phyloP scores from a whole-genome alignment of 2,888 invertebrate species.

The Crossocerus cetratus region DNA sequence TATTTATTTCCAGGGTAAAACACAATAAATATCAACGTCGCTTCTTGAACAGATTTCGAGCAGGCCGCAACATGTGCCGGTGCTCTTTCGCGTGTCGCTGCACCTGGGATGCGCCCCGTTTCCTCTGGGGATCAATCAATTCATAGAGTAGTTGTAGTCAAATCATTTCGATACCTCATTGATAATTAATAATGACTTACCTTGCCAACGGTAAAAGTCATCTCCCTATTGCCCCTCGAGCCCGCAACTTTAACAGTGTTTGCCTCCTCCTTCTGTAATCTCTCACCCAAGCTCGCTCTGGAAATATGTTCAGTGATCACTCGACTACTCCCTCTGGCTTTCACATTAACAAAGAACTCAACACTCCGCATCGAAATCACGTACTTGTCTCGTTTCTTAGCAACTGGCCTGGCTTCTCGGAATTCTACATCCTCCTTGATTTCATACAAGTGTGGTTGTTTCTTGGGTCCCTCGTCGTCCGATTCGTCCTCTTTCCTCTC shows the following conservation, averaged over 20 bases:
- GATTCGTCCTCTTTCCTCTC: conserved; percentile 67
- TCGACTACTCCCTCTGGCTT: no score
- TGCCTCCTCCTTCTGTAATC: conserved; percentile 82
- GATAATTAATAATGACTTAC: conserved; percentile 61
- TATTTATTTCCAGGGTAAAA: conserved; percentile 28
- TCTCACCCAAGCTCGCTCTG: conserved; percentile 86
- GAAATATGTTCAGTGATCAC: conserved; percentile 7
- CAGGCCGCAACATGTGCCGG: conserved; percentile 82
- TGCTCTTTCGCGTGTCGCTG: conserved; percentile 85
- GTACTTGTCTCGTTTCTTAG: conserved; percentile 79
- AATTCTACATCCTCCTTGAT: conserved; percentile 82
- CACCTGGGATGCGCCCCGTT: conserved; percentile 69
- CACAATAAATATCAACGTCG: conserved; percentile 65
- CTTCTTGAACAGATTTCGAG: conserved; percentile 75
- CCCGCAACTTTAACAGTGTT: conserved; percentile 79
- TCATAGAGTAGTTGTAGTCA: not conserved
- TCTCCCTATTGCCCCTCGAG: conserved; percentile 86
- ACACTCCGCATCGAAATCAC: no score
- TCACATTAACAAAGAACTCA: no score
- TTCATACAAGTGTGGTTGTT: conserved; percentile 80
- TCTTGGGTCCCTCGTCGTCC: conserved; percentile 56
- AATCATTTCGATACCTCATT: no score
- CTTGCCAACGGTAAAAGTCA: conserved; percentile 85
- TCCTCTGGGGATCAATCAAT: conserved; percentile 40
- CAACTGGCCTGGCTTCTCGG: conserved; percentile 75